Evolutionary conservation across 2,113 vertebrate genomes (phyloP), one percentile per base, ranked within the genome.

Genomic region (Struthio camelus): DNA sequence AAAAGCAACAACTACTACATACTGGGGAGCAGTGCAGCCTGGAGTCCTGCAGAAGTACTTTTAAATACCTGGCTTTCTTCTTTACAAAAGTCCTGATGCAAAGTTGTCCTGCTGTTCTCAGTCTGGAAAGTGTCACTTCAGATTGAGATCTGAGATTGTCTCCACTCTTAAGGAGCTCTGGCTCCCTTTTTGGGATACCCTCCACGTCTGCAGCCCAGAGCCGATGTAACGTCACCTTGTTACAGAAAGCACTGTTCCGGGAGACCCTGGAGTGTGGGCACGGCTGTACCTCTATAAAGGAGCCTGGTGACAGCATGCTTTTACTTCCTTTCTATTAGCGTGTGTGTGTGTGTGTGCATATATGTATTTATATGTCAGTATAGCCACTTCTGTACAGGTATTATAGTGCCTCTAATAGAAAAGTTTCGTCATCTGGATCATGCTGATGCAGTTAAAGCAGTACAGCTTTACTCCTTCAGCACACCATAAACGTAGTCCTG

Each of bases 341-440:
- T 65, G 46, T 48, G 46, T 9, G n/a, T n/a, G n/a, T n/a, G 46
- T 48, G 18, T 48, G 4, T 48, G 9, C 0, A 0, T 11, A 6
- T 48, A 9, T 42, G 38, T 36, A 56, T n/a, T 54, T 84, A 14
- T 3, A 62, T 2, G 3, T 25, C 18, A 51, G 27, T 17, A 9
- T 42, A 59, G 46, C 14, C 2, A 23, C 32, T 87, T 89, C 28
- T 75, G 6, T 40, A 23, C 3, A n/a, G 4, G 10, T 58, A 48
- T 44, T 67, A 3, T 48, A 24, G 34, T 8, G 2, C 18, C 12
- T 44, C 10, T 82, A 71, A 32, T 1, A 71, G 50, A 66, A 14
- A 78, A 56, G 16, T 89, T 80, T 80, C 65, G n/a, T 70, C 67
- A 62, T 34, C 24, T 14, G 42, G 5, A 42, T 87, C 5, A 7